Evolutionary conservation across 2,113 vertebrate genomes (phyloP), one percentile per base, ranked within the genome.

Genomic region (Notiomystis cincta): DNA sequence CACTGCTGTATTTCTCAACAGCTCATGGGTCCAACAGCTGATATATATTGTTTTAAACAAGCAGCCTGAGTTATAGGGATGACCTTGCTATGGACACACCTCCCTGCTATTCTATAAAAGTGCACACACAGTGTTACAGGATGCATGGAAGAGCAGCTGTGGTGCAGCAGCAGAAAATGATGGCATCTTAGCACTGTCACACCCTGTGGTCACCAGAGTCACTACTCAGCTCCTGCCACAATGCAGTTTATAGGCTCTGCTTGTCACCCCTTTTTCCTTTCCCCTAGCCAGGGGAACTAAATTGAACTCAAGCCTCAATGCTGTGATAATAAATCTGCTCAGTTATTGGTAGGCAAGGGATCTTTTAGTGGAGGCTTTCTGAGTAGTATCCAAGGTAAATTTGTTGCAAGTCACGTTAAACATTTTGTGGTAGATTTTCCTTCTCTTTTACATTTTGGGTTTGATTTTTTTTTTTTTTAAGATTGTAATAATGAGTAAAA

Each of bases 1-100:
- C 93, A 94, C 21, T 6, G 28, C 96, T 80, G 58, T 60, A 24
- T 85, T 93, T 82, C 45, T 66, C 77, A 78, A 81, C 91, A 82
- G 79, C 77, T 96, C 64, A 23, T 19, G 15, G 78, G 94, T 57
- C 50, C 65, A 76, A 37, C 12, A 72, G 64, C 54, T 76, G 35
- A 56, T 62, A 69, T 0, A 23, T 13, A 54, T 1, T 8, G 48
- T 40, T 54, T 67, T 44, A 15, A 86, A 76, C 40, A 80, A 89
- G 40, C 69, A 81, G 57, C 71, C 67, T 51, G 53, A 77, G n/a
- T 54, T 69, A 28, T 0, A 78, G 40, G 2, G 1, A 51, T 0
- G 1, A 15, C 27, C 11, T 35, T 69, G 51, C 66, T 42, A 16
- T 9, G 54, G 61, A n/a, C 33, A 35, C 0, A 8, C 42, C 33